phyloP scores from a whole-genome alignment of 2,797 vertebrate species.

The Trichosurus vulpecula region DNA sequence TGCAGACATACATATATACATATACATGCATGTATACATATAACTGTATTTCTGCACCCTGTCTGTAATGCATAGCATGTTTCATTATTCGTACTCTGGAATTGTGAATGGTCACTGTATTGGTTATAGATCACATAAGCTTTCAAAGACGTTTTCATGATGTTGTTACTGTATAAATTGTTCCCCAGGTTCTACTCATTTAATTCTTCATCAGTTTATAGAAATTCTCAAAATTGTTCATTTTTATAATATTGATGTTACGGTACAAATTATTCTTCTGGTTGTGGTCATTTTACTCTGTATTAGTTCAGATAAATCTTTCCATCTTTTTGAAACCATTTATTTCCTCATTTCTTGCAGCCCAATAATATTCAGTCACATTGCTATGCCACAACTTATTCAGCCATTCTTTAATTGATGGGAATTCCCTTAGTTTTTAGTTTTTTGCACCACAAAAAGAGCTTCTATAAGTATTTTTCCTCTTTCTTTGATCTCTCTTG shows the following conservation, averaged over 20 bases:
- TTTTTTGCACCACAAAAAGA: neutral
- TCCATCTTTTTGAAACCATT: neutral
- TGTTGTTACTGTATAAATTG: neutral
- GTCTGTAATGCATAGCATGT: too few species aligned
- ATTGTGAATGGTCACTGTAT: too few species aligned
- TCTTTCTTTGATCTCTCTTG: neutral
- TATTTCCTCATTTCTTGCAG: neutral
- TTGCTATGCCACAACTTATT: neutral
- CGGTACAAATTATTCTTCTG: neutral
- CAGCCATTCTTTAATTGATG: neutral
- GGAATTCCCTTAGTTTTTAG: neutral
- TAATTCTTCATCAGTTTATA: neutral
- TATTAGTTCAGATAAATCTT: neutral
- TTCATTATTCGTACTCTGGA: too few species aligned
- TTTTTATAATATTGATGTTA: neutral
- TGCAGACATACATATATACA: neutral
- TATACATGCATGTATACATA: neutral
- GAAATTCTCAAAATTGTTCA: neutral
- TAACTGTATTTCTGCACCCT: too few species aligned
- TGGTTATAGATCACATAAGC: neutral
- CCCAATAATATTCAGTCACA: neutral
- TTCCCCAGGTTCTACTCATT: neutral
- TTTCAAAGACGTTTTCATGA: neutral
- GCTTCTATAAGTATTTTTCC: neutral
- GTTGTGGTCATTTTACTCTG: neutral